phyloP scores from a whole-genome alignment of 1,140 invertebrate genomes.

The Phocides pigmalion region DNA sequence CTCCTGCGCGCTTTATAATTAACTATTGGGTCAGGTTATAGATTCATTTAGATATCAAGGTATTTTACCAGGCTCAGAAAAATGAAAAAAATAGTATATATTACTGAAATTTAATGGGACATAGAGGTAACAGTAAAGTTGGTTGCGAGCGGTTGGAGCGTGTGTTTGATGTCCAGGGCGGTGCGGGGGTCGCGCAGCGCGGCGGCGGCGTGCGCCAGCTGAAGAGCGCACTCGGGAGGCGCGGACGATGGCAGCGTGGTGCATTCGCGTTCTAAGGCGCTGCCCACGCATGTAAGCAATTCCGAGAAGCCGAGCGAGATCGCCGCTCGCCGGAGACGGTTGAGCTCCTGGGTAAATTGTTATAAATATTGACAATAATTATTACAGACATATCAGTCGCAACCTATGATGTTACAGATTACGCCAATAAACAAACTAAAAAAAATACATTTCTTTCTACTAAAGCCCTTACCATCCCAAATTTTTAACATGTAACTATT shows the following conservation, averaged over 20 bases:
- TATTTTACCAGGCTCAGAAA: neutral
- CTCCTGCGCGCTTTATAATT: too few relatives aligned
- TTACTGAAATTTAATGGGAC: conserved; percentile 57
- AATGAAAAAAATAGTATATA: neutral
- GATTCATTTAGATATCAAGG: too few relatives aligned
- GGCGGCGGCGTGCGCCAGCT: conserved; percentile 89
- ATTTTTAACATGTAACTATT: too few relatives aligned
- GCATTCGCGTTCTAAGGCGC: conserved; percentile 95
- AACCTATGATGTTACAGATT: too few relatives aligned
- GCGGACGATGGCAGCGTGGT: conserved; percentile 80
- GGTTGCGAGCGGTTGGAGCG: conserved; percentile 58
- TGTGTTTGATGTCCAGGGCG: conserved; percentile 69
- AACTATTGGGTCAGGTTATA: too few relatives aligned
- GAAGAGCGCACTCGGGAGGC: conserved; percentile 94
- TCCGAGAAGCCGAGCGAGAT: conserved; percentile 95
- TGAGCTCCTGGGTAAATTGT: conserved; percentile 88
- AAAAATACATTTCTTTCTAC: too few relatives aligned
- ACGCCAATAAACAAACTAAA: too few relatives aligned
- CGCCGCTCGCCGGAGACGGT: conserved; percentile 94
- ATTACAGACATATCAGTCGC: too few relatives aligned
- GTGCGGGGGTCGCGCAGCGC: conserved; percentile 72
- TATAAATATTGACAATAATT: neutral
- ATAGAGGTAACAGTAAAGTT: conserved; percentile 65
- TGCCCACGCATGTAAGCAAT: conserved; percentile 89
- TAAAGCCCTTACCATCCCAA: neutral